Evolutionary conservation across 2,888 invertebrate species (phyloP).

Genomic region (Andricus quercusramuli): DNA sequence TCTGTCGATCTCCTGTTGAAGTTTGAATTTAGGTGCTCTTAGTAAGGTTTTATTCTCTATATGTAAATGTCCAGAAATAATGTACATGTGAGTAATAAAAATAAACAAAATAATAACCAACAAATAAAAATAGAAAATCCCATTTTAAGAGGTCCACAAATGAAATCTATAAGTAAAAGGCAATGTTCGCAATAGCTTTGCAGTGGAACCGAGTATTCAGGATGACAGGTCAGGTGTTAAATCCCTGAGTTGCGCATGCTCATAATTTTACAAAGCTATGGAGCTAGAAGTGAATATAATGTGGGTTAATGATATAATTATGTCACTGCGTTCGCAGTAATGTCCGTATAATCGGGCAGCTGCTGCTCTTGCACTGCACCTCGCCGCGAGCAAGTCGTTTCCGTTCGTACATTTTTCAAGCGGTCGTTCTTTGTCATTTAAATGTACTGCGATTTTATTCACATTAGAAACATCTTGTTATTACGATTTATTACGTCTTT

Average conservation of each 20-base stretch:
- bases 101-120: too few relatives aligned
- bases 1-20: too few relatives aligned
- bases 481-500: not conserved
- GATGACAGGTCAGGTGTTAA: conserved; percentile 44
- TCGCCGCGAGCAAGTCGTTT: not conserved
- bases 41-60: too few relatives aligned
- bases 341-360: conserved; percentile 54
- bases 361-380: conserved; percentile 32
- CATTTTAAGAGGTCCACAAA: too few relatives aligned
- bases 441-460: conserved; percentile 3
- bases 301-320: conserved; percentile 59
- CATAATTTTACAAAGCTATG: conserved; percentile 10
- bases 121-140: too few relatives aligned
- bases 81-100: too few relatives aligned
- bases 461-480: not conserved
- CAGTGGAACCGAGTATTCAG: not conserved
- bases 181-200: not conserved
- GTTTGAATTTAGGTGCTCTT: too few relatives aligned
- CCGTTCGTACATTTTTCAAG: conserved; percentile 14
- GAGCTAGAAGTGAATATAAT: conserved; percentile 55
- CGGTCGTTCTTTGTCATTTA: not conserved
- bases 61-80: too few relatives aligned
- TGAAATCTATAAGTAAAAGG: too few relatives aligned
- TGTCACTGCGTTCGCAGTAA: conserved; percentile 50
- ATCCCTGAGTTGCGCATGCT: conserved; percentile 36